phyloP scores from a whole-genome alignment of 2,797 vertebrate species.

The Rhyacichthys aspro region DNA sequence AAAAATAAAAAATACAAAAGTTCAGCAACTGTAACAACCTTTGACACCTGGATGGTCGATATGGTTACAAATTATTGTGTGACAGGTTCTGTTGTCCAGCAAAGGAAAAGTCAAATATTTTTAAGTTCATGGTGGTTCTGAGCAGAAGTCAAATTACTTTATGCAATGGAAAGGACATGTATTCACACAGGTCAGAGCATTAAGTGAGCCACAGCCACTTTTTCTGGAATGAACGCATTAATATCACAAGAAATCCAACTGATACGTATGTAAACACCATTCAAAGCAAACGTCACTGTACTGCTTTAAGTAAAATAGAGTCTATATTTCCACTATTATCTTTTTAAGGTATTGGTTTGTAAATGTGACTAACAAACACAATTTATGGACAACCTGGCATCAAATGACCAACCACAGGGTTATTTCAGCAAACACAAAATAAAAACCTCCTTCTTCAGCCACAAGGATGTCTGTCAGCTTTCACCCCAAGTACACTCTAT shows the following conservation, averaged over 20 bases:
- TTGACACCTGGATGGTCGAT: constrained; percentile 22
- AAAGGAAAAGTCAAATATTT: constrained; percentile 15
- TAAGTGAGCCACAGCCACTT: constrained; percentile 10
- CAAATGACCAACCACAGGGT: constrained; percentile 8
- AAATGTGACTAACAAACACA: constrained; percentile 61
- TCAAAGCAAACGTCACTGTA: constrained; percentile 63
- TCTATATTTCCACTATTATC: constrained; percentile 24
- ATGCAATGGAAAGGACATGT: constrained; percentile 25
- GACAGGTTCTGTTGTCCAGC: constrained; percentile 18
- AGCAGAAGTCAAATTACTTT: constrained; percentile 37
- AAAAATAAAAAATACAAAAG: constrained; percentile 40
- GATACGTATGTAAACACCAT: constrained; percentile 57
- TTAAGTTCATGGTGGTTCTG: neutral
- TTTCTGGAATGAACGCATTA: constrained; percentile 42
- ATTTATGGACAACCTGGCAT: constrained; percentile 12
- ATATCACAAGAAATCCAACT: constrained; percentile 46
- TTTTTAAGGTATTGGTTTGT: constrained; percentile 9
- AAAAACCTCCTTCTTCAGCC: neutral
- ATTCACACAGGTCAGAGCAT: constrained; percentile 18
- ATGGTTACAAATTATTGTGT: constrained; percentile 32
- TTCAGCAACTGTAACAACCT: constrained; percentile 38
- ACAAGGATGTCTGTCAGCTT: constrained; percentile 26
- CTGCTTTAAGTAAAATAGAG: constrained; percentile 60
- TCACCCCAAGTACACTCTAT: constrained; percentile 45
- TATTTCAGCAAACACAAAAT: constrained; percentile 3